Evolutionary conservation across 1,140 invertebrate genomes (phyloP).

Genomic region (Drosophila ercepeae): DNA sequence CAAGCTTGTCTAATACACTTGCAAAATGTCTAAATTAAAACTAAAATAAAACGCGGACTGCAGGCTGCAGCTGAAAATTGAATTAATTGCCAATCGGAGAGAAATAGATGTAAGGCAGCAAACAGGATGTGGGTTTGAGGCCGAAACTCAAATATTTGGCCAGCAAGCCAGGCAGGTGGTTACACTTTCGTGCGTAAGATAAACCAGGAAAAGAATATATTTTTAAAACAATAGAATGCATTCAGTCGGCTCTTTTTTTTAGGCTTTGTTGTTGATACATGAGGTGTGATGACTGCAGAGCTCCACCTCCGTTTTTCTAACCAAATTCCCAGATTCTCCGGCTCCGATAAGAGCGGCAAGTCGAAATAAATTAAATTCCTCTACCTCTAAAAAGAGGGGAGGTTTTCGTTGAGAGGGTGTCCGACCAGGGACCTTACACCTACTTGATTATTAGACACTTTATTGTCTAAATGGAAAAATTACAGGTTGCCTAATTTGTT

Average conservation of each 20-base stretch:
- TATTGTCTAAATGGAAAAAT: constrained; percentile 79
- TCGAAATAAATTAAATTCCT: constrained; percentile 55
- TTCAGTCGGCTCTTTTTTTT: constrained; percentile 57
- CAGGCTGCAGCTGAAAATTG: constrained; percentile 59
- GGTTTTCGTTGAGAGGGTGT: constrained; percentile 10
- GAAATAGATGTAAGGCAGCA: constrained; percentile 25
- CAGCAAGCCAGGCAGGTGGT: constrained; percentile 38
- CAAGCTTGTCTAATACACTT: constrained; percentile 41
- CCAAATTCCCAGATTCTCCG: constrained; percentile 31
- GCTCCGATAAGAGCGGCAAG: constrained; percentile 17
- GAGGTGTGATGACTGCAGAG: constrained; percentile 66
- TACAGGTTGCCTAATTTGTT: constrained; percentile 82
- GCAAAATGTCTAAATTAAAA: constrained; percentile 78
- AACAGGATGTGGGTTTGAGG: constrained; percentile 32
- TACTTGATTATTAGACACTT: constrained; percentile 82
- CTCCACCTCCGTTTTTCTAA: constrained; percentile 4
- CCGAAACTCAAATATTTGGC: constrained; percentile 40
- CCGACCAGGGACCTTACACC: constrained; percentile 52
- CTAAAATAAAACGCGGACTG: constrained; percentile 16
- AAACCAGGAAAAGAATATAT: constrained; percentile 13
- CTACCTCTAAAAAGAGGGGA: constrained; percentile 8
- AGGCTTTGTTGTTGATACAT: constrained; percentile 80
- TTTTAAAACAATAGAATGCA: constrained; percentile 60
- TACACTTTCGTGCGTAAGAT: constrained; percentile 51
- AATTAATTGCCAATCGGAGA: constrained; percentile 75